Conservation (phyloP, 2,113 vertebrate genomes). For the Takifugu flavidus region DNA sequence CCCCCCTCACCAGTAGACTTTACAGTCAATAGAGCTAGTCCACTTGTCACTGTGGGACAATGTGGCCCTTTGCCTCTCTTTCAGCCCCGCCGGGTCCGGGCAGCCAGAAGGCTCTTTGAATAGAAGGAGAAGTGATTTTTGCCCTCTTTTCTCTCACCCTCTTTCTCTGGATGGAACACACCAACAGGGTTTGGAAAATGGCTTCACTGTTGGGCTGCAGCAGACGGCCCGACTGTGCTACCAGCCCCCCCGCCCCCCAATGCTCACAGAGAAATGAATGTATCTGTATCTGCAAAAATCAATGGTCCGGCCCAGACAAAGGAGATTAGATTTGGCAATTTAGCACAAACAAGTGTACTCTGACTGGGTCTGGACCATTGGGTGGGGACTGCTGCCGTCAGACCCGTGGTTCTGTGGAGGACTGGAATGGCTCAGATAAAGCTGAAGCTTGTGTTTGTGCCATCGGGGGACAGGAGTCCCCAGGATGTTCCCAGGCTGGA, state of each 20-base stretch:
- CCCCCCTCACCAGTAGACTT: constrained; percentile 71
- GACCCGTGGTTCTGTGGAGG: too few species aligned
- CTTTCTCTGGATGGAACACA: constrained; percentile 68
- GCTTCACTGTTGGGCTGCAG: constrained; percentile 67
- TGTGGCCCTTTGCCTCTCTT: constrained; percentile 69
- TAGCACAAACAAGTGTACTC: constrained; percentile 70
- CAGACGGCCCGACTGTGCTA: constrained; percentile 55
- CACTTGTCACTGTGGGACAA: constrained; percentile 79
- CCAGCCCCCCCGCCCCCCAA: constrained; percentile 32
- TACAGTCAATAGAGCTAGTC: constrained; percentile 81
- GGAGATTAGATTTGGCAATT: constrained; percentile 69
- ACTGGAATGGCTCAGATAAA: constrained; percentile 15
- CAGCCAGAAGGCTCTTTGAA: constrained; percentile 73
- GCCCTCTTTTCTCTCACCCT: constrained; percentile 62
- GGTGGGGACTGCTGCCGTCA: too few species aligned
- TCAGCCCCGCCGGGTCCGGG: constrained; percentile 68
- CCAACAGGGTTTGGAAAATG: constrained; percentile 74
- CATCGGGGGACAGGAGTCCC: constrained; percentile 3
- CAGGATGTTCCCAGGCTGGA: constrained; percentile 9
- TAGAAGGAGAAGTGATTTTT: constrained; percentile 70
- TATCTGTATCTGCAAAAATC: constrained; percentile 66
- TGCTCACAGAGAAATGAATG: constrained; percentile 59
- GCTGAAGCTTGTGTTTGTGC: constrained; percentile 17
- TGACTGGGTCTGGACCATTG: constrained; percentile 57
- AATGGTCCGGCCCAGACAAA: constrained; percentile 66